phyloP scores from a whole-genome alignment of 2,113 vertebrate genomes.

The Sinocyclocheilus rhinocerous region DNA sequence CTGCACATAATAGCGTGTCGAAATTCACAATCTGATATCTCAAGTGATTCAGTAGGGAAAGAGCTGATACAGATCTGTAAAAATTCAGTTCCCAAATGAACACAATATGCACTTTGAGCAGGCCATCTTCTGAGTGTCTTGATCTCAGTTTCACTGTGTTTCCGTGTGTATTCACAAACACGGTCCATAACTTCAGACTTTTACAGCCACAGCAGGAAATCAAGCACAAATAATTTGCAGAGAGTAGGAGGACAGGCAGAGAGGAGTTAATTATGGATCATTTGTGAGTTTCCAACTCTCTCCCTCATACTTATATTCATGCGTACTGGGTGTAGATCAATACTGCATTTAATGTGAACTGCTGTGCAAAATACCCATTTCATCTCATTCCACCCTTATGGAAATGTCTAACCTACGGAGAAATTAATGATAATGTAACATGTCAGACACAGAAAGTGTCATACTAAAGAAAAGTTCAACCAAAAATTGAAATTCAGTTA shows the following conservation, averaged over 20 bases:
- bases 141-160: not conserved
- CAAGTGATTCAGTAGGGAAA: not conserved
- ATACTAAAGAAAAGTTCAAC: not conserved
- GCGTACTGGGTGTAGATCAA: slow-evolving; percentile 20
- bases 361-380: slow-evolving; percentile 21
- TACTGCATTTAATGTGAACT: not conserved
- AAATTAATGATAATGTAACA: not conserved
- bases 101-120: not conserved
- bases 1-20: not conserved
- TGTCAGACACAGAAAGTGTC: not conserved
- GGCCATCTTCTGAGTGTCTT: not conserved
- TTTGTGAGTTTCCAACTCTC: slow-evolving; percentile 19
- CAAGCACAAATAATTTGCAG: not conserved
- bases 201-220: not conserved
- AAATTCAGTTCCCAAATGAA: not conserved
- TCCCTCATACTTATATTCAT: slow-evolving; percentile 24
- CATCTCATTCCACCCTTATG: not conserved
- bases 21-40: slow-evolving; percentile 16
- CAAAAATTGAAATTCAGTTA: not conserved
- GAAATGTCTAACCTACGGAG: not conserved
- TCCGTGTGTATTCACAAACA: not conserved
- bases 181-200: slow-evolving; percentile 8
- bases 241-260: slow-evolving; percentile 16
- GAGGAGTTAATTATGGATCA: slow-evolving; percentile 25
- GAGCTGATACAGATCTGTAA: slow-evolving; percentile 10